Evolutionary conservation across 2,888 invertebrate species (phyloP).

Genomic region (Nysson spinosus): DNA sequence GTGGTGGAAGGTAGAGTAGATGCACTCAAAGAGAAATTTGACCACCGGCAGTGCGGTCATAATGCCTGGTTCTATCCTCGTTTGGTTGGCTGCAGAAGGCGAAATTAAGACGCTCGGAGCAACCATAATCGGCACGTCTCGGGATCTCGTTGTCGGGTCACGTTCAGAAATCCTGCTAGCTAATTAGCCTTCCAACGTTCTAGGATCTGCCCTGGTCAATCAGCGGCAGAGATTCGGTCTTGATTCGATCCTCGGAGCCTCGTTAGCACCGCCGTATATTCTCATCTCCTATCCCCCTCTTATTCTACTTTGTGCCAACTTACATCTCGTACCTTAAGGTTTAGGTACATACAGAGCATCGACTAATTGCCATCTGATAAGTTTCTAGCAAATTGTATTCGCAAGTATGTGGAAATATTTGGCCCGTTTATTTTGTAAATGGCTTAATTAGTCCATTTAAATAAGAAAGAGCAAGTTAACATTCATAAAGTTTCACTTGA

Average conservation of each 20-base stretch:
- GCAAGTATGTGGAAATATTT: no score
- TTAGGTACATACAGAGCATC: no score
- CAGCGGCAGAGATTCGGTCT: conserved; percentile 65
- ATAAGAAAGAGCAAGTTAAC: no score
- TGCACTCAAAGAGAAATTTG: conserved; percentile 58
- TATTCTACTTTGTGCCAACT: conserved; percentile 24
- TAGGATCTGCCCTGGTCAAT: conserved; percentile 61
- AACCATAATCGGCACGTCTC: conserved; percentile 61
- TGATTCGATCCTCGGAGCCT: conserved; percentile 68
- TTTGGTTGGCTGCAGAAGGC: conserved; percentile 21
- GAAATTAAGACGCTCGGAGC: conserved; percentile 62
- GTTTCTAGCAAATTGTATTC: no score
- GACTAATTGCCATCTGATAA: no score
- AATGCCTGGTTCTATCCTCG: conserved; percentile 22
- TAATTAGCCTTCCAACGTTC: conserved; percentile 60
- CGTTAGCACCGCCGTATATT: conserved; percentile 60
- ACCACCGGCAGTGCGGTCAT: conserved; percentile 40
- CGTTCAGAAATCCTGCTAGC: conserved; percentile 59
- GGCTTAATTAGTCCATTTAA: no score
- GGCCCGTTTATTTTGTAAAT: no score
- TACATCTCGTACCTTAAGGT: no score
- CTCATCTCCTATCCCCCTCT: conserved; percentile 14
- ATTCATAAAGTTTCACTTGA: no score
- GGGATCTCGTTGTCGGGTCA: conserved; percentile 62
- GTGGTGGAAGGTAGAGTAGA: conserved; percentile 9